phyloP scores from a whole-genome alignment of 2,797 vertebrate species.

The Alectoris magna region DNA sequence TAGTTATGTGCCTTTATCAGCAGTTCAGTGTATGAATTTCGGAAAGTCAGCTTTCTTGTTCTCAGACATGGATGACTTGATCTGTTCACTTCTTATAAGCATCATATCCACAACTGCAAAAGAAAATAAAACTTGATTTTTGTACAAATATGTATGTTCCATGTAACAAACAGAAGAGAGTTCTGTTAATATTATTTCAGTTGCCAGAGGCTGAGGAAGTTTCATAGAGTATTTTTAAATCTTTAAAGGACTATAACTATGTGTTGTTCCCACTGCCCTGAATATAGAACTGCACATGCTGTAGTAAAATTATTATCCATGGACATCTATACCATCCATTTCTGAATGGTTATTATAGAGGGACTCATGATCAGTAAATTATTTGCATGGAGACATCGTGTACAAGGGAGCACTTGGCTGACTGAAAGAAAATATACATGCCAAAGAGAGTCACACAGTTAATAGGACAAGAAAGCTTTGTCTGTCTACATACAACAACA shows the following conservation, averaged over 20 bases:
- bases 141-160: background rate
- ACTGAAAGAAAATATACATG: background rate
- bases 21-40: background rate
- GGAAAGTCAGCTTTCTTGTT: background rate
- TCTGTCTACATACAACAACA: rapidly evolving
- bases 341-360: background rate
- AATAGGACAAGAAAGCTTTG: rapidly evolving
- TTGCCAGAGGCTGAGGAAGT: background rate
- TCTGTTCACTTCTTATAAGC: background rate
- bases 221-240: background rate
- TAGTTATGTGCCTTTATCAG: background rate
- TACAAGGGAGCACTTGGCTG: background rate
- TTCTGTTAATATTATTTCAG: background rate
- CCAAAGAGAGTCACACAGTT: rapidly evolving
- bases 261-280: rapidly evolving
- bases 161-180: background rate
- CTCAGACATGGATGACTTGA: background rate
- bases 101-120: background rate
- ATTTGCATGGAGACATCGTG: background rate
- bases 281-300: background rate
- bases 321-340: background rate
- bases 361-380: background rate
- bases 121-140: background rate
- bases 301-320: background rate
- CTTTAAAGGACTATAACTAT: background rate